Evolutionary conservation across 2,888 invertebrate species (phyloP).

Genomic region (Eremobia ochroleuca): DNA sequence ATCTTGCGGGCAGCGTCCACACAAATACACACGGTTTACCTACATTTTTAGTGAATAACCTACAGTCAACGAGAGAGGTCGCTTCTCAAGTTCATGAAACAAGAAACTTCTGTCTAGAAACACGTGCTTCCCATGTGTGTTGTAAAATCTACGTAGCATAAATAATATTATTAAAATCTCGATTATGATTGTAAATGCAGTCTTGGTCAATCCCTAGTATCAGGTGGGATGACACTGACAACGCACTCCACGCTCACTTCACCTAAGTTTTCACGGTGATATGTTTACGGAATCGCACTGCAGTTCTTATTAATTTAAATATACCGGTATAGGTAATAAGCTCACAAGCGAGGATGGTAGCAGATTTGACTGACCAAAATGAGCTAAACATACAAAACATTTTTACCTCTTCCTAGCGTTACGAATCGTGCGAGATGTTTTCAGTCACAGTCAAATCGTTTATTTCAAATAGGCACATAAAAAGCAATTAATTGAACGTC

Average conservation of each 20-base stretch:
- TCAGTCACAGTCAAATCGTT: not conserved
- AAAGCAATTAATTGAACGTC: not conserved
- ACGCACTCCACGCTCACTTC: too few relatives aligned
- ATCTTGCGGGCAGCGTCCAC: conserved; percentile 7
- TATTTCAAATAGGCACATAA: not conserved
- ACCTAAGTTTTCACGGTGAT: too few relatives aligned
- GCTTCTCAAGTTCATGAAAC: not conserved
- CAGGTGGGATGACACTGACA: too few relatives aligned
- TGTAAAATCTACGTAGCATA: not conserved
- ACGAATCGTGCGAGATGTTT: not conserved
- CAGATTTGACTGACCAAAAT: not conserved
- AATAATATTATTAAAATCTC: too few relatives aligned
- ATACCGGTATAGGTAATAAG: not conserved
- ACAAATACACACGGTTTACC: not conserved
- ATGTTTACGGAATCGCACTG: too few relatives aligned
- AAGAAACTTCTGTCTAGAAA: not conserved
- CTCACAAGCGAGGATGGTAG: not conserved
- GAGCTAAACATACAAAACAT: not conserved
- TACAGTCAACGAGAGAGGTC: conserved; percentile 3
- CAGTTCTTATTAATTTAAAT: not conserved
- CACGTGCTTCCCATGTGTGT: too few relatives aligned
- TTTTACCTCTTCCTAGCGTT: not conserved
- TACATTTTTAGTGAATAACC: not conserved
- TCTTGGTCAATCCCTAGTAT: too few relatives aligned
- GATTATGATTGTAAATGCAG: too few relatives aligned